Evolutionary conservation across 2,113 vertebrate species (phyloP).

Genomic region (Apeltes quadracus): DNA sequence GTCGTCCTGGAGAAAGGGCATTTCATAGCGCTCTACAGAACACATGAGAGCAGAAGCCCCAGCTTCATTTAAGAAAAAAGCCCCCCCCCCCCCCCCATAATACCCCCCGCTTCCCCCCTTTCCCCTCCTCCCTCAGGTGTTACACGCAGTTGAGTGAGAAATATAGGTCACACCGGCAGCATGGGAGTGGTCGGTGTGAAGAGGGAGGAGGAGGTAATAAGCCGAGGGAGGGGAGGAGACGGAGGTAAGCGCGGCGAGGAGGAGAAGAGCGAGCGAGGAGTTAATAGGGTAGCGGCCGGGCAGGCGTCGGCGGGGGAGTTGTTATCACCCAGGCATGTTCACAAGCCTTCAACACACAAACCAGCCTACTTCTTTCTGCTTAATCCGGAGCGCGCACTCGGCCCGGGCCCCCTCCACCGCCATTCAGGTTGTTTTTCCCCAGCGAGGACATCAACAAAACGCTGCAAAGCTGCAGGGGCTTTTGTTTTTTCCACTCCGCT

Average conservation of each 20-base stretch:
- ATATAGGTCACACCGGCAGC: conserved; percentile 70
- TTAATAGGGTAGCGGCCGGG: conserved; percentile 50
- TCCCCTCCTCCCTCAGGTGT: conserved; percentile 59
- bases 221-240: conserved; percentile 49
- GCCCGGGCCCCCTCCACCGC: conserved; percentile 37
- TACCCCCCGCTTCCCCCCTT: too few species aligned
- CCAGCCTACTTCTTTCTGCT: conserved; percentile 51
- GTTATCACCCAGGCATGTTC: conserved; percentile 67
- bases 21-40: conserved; percentile 59
- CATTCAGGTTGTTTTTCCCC: conserved; percentile 41
- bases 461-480: conserved; percentile 47
- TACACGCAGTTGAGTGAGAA: conserved; percentile 61
- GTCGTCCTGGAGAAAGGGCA: conserved; percentile 36
- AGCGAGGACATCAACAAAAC: conserved; percentile 54
- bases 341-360: conserved; percentile 65
- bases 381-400: conserved; percentile 62
- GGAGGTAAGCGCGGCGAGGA: conserved; percentile 66
- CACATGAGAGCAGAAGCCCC: conserved; percentile 60
- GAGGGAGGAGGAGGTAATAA: conserved; percentile 49
- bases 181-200: conserved; percentile 27
- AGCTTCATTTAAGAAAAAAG: conserved; percentile 56
- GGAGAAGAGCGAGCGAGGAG: conserved; percentile 42
- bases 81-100: not conserved
- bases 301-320: conserved; percentile 63
- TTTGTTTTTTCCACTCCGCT: conserved; percentile 12